Evolutionary conservation across 2,888 invertebrate species (phyloP), one percentile per base, ranked within the genome.

Genomic region (Panopea generosa): DNA sequence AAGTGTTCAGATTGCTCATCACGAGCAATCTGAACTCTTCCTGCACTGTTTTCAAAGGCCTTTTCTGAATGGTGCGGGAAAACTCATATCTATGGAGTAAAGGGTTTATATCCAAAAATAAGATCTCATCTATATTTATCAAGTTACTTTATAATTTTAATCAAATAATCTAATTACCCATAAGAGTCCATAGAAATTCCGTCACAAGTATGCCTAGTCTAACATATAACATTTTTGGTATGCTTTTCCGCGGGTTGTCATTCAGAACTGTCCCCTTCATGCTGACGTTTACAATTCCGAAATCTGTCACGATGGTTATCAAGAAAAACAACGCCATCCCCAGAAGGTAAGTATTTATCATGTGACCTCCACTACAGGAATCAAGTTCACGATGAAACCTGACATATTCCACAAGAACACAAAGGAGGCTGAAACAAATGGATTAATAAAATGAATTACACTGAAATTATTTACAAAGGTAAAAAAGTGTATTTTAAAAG

Each of bases 171-270:
- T 18, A 20, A 9, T 52, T 66, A 80, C 79, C 80, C 53, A 73
- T 66, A 24, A 68, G 45, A n/a, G 67, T 72, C 80, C 80, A 80
- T 18, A 76, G 27, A 11, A 72, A 69, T 47, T 80, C 80, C n/a
- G 60, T 22, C 4, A 73, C 40, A 2, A 76, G 43, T 2, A 73
- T 57, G 16, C 26, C 14, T 18, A 76, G 26, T 27, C 80, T 55
- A 9, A 53, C 40, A 53, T 72, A 68, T 1, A 80, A 49, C 2
- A 76, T 55, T 22, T 49, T 60, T 47, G 56, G 50, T 14, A 80
- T 69, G 16, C 38, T 38, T 22, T 59, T 53, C 45, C 80, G 59
- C 2, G 65, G 76, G 26, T 43, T 61, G 50, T 80, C 80, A 55
- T 80, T 65, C 7, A 76, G 57, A 1, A 80, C 76, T 2, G 80